Evolutionary conservation across 2,888 invertebrate species (phyloP), one percentile per base, ranked within the genome.

Genomic region (Matsumyia berberina): DNA sequence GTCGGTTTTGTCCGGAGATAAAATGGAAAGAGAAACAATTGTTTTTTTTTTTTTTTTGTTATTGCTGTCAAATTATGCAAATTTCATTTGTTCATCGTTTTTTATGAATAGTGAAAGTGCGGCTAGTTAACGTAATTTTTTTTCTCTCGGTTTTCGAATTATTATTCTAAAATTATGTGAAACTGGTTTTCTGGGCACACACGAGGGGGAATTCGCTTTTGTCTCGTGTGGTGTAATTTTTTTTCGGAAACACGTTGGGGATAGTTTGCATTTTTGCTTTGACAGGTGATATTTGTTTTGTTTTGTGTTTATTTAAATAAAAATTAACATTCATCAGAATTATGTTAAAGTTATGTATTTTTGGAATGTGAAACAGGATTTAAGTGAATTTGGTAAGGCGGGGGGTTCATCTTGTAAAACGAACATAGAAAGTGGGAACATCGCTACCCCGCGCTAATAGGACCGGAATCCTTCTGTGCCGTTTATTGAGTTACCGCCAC

Each of bases 81-180:
- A 76, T 67, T 67, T 67, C 24, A 51, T 67, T 67, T 67, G 57
- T 74, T 66, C 37, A 57, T 58, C 39, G 15, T 64, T 39, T 17
- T 24, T 49, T 24, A 66, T 58, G 76, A 76, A 76, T 58, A 76
- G 76, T 76, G 76, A 76, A 76, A 76, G 76, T 76, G 51, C 42
- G 67, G 15, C 44, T 19, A 17, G 66, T 44, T 46, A 46, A 62
- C 15, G 35, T 57, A 17, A 19, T 7, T 1, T 35, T 51, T 42
- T 12, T 60, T 24, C 17, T 51, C 37, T 17, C n/a, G 46, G 29
- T 60, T 39, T 58, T 58, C 49, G 29, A 39, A 51, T 62, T 46
- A 39, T 66, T 51, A 66, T 82, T 72, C 51, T 66, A 42, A 78
- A 82, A 72, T 72, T 78, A 66, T 82, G 66, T 17, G 66, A 64